Evolutionary conservation across 2,113 vertebrate species (phyloP).

Genomic region (Rhegmatorhina hoffmannsi): DNA sequence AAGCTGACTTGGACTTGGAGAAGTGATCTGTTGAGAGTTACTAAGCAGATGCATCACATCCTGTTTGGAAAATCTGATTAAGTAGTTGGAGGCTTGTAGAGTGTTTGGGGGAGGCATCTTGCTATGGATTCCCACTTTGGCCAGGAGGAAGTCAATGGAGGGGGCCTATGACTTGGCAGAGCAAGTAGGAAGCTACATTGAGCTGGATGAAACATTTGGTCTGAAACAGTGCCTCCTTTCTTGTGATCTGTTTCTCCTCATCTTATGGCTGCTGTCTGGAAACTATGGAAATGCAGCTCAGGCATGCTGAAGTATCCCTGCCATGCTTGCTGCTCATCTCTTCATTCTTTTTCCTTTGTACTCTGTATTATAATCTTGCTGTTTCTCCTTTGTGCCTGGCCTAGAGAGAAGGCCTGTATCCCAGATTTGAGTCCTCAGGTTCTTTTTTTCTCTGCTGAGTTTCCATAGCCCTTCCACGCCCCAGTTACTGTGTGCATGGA

Average conservation of each 20-base stretch:
- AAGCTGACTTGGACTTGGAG: not conserved
- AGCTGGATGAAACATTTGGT: not conserved
- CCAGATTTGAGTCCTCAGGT: not conserved
- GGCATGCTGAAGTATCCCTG: not conserved
- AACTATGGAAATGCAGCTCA: not conserved
- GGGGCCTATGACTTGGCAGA: not conserved
- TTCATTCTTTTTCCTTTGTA: not conserved
- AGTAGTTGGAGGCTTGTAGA: not conserved
- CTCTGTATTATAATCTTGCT: not conserved
- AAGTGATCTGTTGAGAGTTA: not conserved
- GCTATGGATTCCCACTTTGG: not conserved
- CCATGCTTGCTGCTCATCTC: not conserved
- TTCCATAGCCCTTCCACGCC: not conserved
- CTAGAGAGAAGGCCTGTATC: not conserved
- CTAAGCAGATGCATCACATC: rapidly evolving
- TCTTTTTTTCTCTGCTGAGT: rapidly evolving
- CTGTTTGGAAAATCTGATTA: not conserved
- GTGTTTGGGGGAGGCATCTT: not conserved
- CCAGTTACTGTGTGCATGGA: not conserved
- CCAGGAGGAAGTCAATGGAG: rapidly evolving
- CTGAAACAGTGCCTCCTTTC: not conserved
- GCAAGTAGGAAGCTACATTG: not conserved
- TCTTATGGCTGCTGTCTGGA: not conserved
- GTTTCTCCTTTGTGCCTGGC: not conserved
- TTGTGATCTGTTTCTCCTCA: not conserved